phyloP scores from a whole-genome alignment of 2,113 vertebrate genomes.

The Xenopus borealis region DNA sequence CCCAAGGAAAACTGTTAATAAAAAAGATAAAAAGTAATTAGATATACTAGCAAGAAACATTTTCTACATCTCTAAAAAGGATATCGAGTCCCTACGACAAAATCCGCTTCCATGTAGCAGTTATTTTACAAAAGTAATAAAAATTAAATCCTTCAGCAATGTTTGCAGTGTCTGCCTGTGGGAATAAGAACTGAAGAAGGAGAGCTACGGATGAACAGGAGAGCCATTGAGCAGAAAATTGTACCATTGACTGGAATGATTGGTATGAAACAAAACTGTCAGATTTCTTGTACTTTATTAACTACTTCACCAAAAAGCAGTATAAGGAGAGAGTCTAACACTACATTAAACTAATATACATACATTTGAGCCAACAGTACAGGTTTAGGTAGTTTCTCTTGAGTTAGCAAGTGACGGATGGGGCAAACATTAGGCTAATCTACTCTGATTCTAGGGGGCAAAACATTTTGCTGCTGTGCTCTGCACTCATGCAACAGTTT shows the following conservation, averaged over 20 bases:
- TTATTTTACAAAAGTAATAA: constrained; percentile 38
- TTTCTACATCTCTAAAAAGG: background rate
- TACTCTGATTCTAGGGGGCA: too few relatives aligned
- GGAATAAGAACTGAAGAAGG: constrained; percentile 40
- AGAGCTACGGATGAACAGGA: constrained; percentile 41
- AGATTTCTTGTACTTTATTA: constrained; percentile 46
- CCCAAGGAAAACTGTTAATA: too few relatives aligned
- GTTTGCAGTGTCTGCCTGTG: constrained; percentile 35
- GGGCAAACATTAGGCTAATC: too few relatives aligned
- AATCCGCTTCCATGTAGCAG: constrained; percentile 17
- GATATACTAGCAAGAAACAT: too few relatives aligned
- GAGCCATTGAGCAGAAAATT: constrained; percentile 46
- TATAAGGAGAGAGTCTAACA: constrained; percentile 16
- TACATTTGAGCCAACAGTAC: background rate
- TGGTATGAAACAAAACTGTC: constrained; percentile 46
- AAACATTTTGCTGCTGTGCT: too few relatives aligned
- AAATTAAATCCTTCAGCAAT: constrained; percentile 39
- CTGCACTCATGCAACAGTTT: too few relatives aligned
- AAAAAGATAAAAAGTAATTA: too few relatives aligned
- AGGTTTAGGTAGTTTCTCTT: background rate
- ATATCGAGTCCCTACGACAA: constrained; percentile 1
- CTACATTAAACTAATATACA: background rate
- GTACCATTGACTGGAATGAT: constrained; percentile 46
- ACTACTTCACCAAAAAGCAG: constrained; percentile 35
- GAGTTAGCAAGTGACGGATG: too few relatives aligned